Percentiles rank a stretch among this genome's conserved stretches.
These are phyloP conservation scores for Centruroides sculpturatus DNA, from an alignment of 1,140 invertebrate species.

Conservation along the genomic window DNA sequence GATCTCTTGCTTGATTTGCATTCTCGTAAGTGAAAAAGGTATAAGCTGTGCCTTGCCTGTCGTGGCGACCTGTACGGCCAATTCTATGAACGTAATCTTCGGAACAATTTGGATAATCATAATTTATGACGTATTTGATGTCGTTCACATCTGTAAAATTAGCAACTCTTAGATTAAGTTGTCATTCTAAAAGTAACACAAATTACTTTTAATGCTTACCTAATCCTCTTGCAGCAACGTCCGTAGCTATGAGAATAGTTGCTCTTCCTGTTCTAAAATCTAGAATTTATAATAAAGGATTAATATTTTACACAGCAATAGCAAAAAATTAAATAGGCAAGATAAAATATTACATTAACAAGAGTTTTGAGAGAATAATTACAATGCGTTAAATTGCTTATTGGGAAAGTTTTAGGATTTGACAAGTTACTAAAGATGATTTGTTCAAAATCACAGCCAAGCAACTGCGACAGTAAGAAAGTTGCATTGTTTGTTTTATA, in stretches of 20 bases:
- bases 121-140: slow-evolving; percentile 98
- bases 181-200: too few species aligned
- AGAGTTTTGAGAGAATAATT: too few species aligned
- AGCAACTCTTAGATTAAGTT: too few species aligned
- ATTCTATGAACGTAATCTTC: slow-evolving; percentile 99
- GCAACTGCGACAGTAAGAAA: too few species aligned
- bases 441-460: too few species aligned
- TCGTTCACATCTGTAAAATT: slow-evolving; percentile 80
- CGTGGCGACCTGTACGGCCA: slow-evolving; percentile 83
- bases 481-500: too few species aligned
- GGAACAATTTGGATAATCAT: slow-evolving; percentile 93
- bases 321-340: too few species aligned
- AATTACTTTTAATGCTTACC: slow-evolving; percentile 47
- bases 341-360: too few species aligned
- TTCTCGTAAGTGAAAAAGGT: slow-evolving; percentile 94
- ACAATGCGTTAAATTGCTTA: too few species aligned
- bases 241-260: slow-evolving; percentile 89
- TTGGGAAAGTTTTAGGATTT: too few species aligned
- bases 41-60: slow-evolving; percentile 88
- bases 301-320: too few species aligned
- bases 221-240: slow-evolving; percentile 92
- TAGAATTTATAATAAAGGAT: slow-evolving; percentile 11
- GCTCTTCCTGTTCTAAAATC: slow-evolving; percentile 56
- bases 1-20: slow-evolving; percentile 72
- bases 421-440: too few species aligned